phyloP scores from a whole-genome alignment of 2,113 vertebrate species.

The Smithornis capensis region DNA sequence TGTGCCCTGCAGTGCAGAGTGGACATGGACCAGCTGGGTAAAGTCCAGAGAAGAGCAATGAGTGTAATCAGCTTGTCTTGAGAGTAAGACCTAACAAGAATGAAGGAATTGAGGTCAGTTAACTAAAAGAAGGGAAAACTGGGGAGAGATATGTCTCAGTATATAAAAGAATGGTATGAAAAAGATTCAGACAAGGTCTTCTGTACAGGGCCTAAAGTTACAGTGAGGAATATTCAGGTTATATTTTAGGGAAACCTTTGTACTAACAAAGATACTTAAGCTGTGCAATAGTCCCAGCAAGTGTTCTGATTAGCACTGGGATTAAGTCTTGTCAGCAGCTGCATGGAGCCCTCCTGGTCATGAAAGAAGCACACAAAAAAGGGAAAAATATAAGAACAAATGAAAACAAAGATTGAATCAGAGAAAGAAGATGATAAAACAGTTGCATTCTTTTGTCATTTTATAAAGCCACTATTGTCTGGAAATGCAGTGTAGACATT shows the following conservation, averaged over 20 bases:
- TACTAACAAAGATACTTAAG: not conserved
- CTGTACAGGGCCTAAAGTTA: not conserved
- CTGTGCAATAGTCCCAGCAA: not conserved
- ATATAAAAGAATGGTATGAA: not conserved
- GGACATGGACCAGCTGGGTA: not conserved
- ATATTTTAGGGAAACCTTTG: not conserved
- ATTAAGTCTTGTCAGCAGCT: not conserved
- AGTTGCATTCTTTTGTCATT: not conserved
- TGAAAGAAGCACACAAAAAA: not conserved
- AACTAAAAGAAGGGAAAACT: not conserved
- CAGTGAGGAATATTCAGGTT: not conserved
- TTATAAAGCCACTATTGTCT: not conserved
- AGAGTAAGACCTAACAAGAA: not conserved
- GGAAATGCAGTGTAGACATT: not conserved
- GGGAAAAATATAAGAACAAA: not conserved
- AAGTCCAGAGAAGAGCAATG: not conserved
- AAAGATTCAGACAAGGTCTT: slow-evolving; percentile 17
- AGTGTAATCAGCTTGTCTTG: not conserved
- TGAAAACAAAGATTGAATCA: not conserved
- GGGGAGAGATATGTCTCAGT: not conserved
- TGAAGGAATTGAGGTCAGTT: not conserved
- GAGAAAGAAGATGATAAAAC: not conserved
- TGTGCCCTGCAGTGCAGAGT: not conserved
- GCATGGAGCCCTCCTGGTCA: not conserved
- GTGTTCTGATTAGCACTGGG: not conserved